phyloP scores from a whole-genome alignment of 2,888 invertebrate species.

The Bugula neritina region DNA sequence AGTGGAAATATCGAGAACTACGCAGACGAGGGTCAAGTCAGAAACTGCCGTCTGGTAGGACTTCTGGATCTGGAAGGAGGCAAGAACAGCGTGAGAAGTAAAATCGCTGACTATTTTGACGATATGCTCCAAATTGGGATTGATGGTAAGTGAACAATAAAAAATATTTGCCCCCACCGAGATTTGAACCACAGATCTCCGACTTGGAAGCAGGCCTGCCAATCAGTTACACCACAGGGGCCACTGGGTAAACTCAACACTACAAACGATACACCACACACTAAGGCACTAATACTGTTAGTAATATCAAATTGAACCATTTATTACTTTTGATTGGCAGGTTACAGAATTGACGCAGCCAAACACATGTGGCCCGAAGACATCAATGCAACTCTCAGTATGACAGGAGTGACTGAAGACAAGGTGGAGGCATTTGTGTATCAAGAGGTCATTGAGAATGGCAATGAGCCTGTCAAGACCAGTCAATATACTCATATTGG shows the following conservation, averaged over 20 bases:
- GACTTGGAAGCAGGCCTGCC: no score
- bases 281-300: no score
- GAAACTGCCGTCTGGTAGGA: slow-evolving; percentile 66
- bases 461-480: slow-evolving; percentile 37
- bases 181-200: no score
- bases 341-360: slow-evolving; percentile 61
- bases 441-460: slow-evolving; percentile 46
- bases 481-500: slow-evolving; percentile 33
- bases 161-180: no score
- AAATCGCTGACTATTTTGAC: slow-evolving; percentile 65
- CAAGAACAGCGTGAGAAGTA: slow-evolving; percentile 62
- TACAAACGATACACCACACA: no score
- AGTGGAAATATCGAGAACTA: slow-evolving; percentile 35
- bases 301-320: no score
- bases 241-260: no score
- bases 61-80: slow-evolving; percentile 71
- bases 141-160: slow-evolving; percentile 11
- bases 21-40: slow-evolving; percentile 52
- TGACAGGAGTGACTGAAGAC: slow-evolving; percentile 36
- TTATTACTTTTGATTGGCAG: no score
- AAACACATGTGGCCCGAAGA: slow-evolving; percentile 65
- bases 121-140: slow-evolving; percentile 34
- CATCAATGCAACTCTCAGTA: slow-evolving; percentile 62
- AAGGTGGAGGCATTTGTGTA: slow-evolving; percentile 49
- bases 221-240: no score